Evolutionary conservation across 30 jellyfish, hydroid and myxozoan genomes (phyloP).

Genomic region (Turritopsis rubra): DNA sequence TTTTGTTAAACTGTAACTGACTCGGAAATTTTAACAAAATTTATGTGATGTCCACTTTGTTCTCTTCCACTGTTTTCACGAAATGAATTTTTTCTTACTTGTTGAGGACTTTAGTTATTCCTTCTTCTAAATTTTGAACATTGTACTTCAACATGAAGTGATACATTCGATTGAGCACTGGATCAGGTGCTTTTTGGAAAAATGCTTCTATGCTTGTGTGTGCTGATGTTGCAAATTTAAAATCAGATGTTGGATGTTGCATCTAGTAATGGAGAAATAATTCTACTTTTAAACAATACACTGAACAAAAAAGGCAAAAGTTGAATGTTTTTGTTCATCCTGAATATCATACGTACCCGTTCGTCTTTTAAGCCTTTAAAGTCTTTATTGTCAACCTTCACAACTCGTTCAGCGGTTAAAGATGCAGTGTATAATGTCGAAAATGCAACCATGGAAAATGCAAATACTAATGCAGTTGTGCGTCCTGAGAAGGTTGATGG

Average conservation of each 20-base stretch:
- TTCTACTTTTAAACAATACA: background rate
- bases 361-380: conserved; percentile 67
- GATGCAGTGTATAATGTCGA: conserved; percentile 86
- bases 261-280: too few species aligned
- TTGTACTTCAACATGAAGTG: conserved; percentile 49
- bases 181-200: conserved; percentile 49
- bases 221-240: conserved; percentile 51
- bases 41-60: too few species aligned
- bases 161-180: conserved; percentile 38
- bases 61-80: too few species aligned
- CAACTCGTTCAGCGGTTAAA: conserved; percentile 74
- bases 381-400: conserved; percentile 19
- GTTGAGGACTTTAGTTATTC: conserved; percentile 31
- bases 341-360: conserved; percentile 30
- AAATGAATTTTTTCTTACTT: conserved; percentile 64
- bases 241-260: conserved; percentile 57
- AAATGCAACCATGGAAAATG: conserved; percentile 74
- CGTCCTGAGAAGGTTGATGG: conserved; percentile 69
- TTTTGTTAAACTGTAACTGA: too few species aligned
- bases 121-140: conserved; percentile 31
- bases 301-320: background rate
- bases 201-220: conserved; percentile 56
- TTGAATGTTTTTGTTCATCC: background rate
- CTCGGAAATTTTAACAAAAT: too few species aligned
- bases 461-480: conserved; percentile 63